Evolutionary conservation across 2,797 vertebrate species (phyloP).

Genomic region (Botia kubotai): DNA sequence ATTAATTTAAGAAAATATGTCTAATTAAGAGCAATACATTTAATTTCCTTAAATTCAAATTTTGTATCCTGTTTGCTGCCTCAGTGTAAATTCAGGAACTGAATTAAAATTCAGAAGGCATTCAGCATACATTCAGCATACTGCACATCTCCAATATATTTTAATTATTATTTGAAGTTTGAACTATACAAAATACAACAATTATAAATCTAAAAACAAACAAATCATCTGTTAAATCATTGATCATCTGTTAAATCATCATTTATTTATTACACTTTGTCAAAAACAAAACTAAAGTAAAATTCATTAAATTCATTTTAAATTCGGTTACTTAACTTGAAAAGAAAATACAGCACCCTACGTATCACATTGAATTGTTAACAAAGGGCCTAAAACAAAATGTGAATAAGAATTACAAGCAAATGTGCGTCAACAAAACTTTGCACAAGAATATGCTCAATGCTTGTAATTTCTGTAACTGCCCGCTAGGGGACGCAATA

Average conservation of each 20-base stretch:
- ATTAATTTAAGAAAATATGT: no score
- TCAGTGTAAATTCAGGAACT: neutral
- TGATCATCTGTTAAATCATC: neutral
- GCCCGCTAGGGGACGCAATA: slow-evolving; percentile 44
- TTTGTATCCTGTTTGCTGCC: no score
- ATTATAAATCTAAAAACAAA: neutral
- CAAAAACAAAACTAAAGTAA: neutral
- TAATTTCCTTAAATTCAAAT: no score
- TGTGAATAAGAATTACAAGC: slow-evolving; percentile 14
- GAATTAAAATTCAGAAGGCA: neutral
- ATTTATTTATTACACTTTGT: neutral
- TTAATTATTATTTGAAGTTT: neutral
- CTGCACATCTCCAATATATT: neutral
- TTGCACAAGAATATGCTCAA: neutral
- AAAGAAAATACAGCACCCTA: neutral
- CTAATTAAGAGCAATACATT: no score
- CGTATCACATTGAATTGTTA: neutral
- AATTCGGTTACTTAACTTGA: neutral
- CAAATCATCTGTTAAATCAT: neutral
- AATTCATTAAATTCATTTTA: neutral
- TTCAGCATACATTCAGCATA: neutral
- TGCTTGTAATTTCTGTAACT: neutral
- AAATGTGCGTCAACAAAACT: slow-evolving; percentile 9
- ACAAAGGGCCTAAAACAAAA: neutral
- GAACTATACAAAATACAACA: neutral